Conservation (phyloP, 2,113 vertebrate species). For the Dicrurus megarhynchus region DNA sequence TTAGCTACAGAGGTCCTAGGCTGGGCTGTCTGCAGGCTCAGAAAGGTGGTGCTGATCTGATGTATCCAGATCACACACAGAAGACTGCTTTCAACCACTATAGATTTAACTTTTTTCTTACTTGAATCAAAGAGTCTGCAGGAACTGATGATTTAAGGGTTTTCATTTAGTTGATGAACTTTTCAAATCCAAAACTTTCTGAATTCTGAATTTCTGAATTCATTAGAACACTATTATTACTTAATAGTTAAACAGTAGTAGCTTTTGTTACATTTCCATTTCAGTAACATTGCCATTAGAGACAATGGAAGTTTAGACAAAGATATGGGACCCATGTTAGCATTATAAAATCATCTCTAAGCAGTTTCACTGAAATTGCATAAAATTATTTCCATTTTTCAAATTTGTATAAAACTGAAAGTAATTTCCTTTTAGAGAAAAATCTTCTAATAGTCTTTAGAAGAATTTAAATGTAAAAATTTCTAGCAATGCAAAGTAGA, state of each 20-base stretch:
- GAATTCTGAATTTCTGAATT: background rate
- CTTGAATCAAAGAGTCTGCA: background rate
- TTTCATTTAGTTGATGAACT: background rate
- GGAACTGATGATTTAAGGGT: background rate
- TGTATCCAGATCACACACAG: background rate
- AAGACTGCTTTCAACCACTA: background rate
- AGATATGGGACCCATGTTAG: background rate
- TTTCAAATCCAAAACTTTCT: background rate
- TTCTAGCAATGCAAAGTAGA: background rate
- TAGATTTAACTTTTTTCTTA: background rate
- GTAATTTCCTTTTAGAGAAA: slow-evolving; percentile 20
- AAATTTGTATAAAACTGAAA: slow-evolving; percentile 23
- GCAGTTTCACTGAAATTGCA: background rate
- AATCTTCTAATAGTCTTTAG: background rate
- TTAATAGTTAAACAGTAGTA: background rate
- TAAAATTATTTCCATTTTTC: slow-evolving; percentile 8
- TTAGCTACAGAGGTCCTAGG: background rate
- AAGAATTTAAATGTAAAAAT: slow-evolving; percentile 26
- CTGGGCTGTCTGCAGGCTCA: background rate
- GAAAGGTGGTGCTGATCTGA: background rate
- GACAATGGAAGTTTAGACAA: background rate
- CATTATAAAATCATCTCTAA: slow-evolving; percentile 4
- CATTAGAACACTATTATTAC: background rate
- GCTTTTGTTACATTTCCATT: background rate
- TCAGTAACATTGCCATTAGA: background rate